Evolutionary conservation across 2,797 vertebrate genomes (phyloP), one percentile per base, ranked within the genome.

Genomic region (Gallirallus australis): DNA sequence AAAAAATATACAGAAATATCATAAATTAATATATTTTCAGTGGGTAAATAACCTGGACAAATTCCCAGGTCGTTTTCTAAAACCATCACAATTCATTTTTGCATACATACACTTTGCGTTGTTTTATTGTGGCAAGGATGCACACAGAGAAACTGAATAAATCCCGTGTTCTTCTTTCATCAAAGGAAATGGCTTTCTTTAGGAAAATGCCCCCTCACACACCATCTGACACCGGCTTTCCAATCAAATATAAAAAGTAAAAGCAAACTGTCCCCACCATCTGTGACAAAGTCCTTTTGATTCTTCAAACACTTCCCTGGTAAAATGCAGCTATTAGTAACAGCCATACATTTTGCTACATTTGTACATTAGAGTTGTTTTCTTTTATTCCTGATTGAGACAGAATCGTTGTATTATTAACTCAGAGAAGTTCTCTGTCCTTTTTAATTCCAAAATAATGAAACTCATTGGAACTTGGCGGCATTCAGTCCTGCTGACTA

Each of bases 391-490:
- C 65, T 95, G 91, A 94, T 88, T 93, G 86, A 94, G 65, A 81
- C 30, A 85, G 57, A 94, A 96, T 93, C 76, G 1, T 93, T 87
- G 86, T 81, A 94, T 90, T 96, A 95, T 94, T 90, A 96, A 91
- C 85, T 54, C 82, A 69, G 84, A 93, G 94, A 96, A 96, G 89
- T 96, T 90, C 72, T 89, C 94, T 83, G 76, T 95, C 91, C 79
- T 91, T 95, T 96, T 96, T 95, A 96, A 97, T 96, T 91, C 93
- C 82, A 87, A 76, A 96, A 93, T 96, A 96, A 97, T 94, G 79
- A 86, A 95, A 95, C 82, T 88, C 94, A 89, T 65, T 92, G 94
- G 93, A 90, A 95, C 91, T 96, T 94, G 89, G 92, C 59, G 52
- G 86, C 88, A 82, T 52, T 88, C 82, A 56, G 86, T 94, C 94